Base-by-base conservation (phyloP, 2,797 vertebrate species). In the Rallus crepitans region DNA sequence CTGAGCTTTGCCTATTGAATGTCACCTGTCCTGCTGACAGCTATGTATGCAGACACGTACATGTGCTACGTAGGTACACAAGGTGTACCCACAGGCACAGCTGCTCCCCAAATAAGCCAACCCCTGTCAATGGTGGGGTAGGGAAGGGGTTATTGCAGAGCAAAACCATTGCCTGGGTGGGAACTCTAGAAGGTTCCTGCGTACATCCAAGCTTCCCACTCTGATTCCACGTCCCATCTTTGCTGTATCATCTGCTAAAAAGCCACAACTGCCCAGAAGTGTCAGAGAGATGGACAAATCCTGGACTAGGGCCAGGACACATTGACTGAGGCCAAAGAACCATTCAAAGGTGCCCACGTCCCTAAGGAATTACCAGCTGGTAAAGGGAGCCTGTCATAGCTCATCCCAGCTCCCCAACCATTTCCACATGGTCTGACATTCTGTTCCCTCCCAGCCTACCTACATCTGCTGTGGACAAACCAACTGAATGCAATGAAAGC, bases 21-120 rank as follows among this genome's bases (percentile, higher is more conserved):
- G 27, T 45, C 47, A 8, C 24, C 37, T 0, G 0, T 12, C 48
- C 23, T 20, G 3, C 0, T 12, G 37, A 31, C 12, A 50, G 24
- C 6, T 13, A 7, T 1, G 15, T 2, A 25, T 60, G 2, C 45
- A n/a, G 17, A 15, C 19, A 11, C 4, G 11, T 6, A 19, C 37
- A 37, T 37, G 37, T 37, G 37, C 37, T 37, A 37, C 37, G 37
- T 37, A 37, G 37, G 37, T 37, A 45, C 47, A 55, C 25, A 15
- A 19, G 50, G 39, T 14, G 14, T 9, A 17, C 64, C 65, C 64
- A 12, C 8, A 28, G 55, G 12, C 1, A 30, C 6, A 71, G 48
- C 33, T 70, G 60, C 7, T 63, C 70, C 82, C 48, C 71, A 21
- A 9, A 30, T 23, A 19, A 9, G 35, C 42, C 63, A 5, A 24